phyloP scores from a whole-genome alignment of 2,113 vertebrate genomes.

The Chaetodon trifascialis region DNA sequence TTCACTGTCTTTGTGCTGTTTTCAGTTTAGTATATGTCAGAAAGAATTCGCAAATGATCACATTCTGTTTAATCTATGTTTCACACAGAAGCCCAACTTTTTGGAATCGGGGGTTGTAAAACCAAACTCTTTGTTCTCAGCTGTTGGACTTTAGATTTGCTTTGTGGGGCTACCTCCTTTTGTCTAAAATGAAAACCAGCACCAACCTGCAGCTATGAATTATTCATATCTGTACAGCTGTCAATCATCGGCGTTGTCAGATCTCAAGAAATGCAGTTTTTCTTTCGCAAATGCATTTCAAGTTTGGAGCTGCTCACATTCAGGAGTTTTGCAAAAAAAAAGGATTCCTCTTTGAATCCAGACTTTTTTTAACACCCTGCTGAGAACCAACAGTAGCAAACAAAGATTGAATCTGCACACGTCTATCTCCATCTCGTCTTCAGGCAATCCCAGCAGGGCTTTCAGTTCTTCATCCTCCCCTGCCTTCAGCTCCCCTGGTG shows the following conservation, averaged over 20 bases:
- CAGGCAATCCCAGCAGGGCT: conserved; percentile 91
- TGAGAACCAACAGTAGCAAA: conserved; percentile 47
- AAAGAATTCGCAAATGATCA: too few relatives aligned
- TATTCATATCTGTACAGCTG: conserved; percentile 49
- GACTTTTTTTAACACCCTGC: conserved; percentile 46
- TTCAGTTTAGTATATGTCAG: too few relatives aligned
- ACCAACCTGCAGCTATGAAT: conserved; percentile 13
- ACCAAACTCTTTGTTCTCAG: conserved; percentile 4
- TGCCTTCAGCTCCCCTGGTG: conserved; percentile 89
- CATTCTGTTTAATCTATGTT: too few relatives aligned
- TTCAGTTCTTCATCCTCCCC: conserved; percentile 91
- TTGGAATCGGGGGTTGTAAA: not conserved
- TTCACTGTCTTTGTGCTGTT: too few relatives aligned
- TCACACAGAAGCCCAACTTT: too few relatives aligned
- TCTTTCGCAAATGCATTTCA: conserved; percentile 21
- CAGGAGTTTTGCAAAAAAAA: conserved; percentile 26
- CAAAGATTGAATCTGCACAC: conserved; percentile 67
- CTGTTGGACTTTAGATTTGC: not conserved
- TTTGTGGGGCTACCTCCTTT: conserved; percentile 9
- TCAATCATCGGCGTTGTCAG: conserved; percentile 42
- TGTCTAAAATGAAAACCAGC: conserved; percentile 41
- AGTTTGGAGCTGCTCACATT: conserved; percentile 36
- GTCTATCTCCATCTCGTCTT: conserved; percentile 91
- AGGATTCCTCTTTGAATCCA: conserved; percentile 39
- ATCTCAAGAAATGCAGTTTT: conserved; percentile 32